Conservation (phyloP, 1,140 invertebrate species). For the Calycopis cecrops region DNA sequence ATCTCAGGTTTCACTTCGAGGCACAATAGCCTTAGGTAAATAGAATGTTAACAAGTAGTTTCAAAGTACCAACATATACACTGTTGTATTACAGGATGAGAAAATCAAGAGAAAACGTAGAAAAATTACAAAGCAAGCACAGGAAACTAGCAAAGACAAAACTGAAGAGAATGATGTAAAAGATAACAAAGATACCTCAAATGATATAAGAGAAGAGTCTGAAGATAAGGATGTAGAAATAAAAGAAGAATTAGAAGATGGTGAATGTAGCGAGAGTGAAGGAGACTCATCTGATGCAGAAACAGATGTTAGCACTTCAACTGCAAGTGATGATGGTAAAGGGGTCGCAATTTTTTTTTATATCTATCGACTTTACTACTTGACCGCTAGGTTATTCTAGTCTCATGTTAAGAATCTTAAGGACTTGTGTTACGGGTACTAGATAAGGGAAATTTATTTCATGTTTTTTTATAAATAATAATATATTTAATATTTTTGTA, state of each 20-base stretch:
- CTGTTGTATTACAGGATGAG: slow-evolving; percentile 68
- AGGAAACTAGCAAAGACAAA: slow-evolving; percentile 25
- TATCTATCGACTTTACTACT: too few species aligned
- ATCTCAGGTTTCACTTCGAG: slow-evolving; percentile 76
- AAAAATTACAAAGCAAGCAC: slow-evolving; percentile 31
- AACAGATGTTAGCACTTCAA: slow-evolving; percentile 47
- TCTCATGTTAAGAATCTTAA: too few species aligned
- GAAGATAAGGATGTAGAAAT: slow-evolving; percentile 18
- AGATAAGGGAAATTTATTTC: too few species aligned
- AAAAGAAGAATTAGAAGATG: slow-evolving; percentile 74
- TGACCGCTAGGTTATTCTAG: too few species aligned
- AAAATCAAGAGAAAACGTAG: slow-evolving; percentile 42
- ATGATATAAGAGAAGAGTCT: slow-evolving; percentile 18
- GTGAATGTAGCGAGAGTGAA: slow-evolving; percentile 78
- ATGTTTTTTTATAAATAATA: too few species aligned
- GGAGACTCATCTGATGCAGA: slow-evolving; percentile 37
- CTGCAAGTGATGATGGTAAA: slow-evolving; percentile 63
- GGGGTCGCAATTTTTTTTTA: too few species aligned
- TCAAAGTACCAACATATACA: slow-evolving; percentile 54
- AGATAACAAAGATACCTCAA: slow-evolving; percentile 22
- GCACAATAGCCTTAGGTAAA: slow-evolving; percentile 77
- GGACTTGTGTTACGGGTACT: too few species aligned
- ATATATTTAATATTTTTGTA: too few species aligned
- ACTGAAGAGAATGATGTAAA: slow-evolving; percentile 25
- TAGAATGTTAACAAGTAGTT: slow-evolving; percentile 53